Evolutionary conservation across 2,113 vertebrate genomes (phyloP), one percentile per base, ranked within the genome.

Genomic region (Pongo abelii): DNA sequence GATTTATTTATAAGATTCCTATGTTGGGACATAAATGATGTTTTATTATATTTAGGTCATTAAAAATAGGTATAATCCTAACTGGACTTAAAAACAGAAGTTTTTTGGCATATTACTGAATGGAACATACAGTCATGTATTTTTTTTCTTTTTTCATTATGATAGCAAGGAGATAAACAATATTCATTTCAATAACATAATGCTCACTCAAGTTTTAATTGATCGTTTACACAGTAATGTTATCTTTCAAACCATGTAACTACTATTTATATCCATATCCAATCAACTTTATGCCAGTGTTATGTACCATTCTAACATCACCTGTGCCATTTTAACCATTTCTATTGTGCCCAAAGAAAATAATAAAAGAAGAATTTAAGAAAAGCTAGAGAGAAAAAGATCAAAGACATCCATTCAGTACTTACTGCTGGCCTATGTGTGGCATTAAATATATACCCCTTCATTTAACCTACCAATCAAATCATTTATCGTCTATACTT

Each of bases 381-480:
- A 59, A 72, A 87, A 74, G 2, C 2, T 81, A 30, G 6, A 64
- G 18, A 69, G 20, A 88, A n/a, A 0, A 2, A 55, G 48, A 23
- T 30, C 57, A 43, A 97, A n/a, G 78, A 35, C 11, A 93, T 25
- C 2, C 2, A 91, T 84, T 97, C 46, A 93, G 52, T 89, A 2
- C 16, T 14, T 35, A 40, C 12, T 87, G 22, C 16, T 95, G 30
- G 23, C 8, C 40, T 84, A 61, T 22, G 2, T 38, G 27, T 40
- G 48, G 0, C 1, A 89, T 96, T 98, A 27, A 93, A 48, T 25
- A 46, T 92, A 93, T 59, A 96, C 48, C 7, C 90, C 95, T 96
- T 69, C 16, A 81, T 90, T 97, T 97, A 94, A 93, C 80, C 67
- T 96, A 70, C 25, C 20, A 77, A 74, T 1, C 22, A 89, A 84